Percentiles rank a stretch among this genome's conserved stretches.
Conservation (phyloP, 2,797 vertebrate species). For the Sternarchorhynchus goeldii region DNA sequence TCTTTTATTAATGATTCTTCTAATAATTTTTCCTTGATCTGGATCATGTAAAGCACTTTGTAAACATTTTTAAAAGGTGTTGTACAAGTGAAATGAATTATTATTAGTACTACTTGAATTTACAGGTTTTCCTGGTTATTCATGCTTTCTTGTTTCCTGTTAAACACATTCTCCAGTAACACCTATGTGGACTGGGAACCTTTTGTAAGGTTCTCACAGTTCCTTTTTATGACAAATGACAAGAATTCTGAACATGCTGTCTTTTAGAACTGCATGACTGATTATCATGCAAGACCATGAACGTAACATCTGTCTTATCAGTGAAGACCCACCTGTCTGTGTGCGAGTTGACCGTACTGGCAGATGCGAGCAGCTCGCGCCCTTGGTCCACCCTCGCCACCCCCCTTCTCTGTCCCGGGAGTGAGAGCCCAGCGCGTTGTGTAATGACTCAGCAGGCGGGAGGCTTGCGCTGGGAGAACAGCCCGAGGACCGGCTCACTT, state of each 20-base stretch:
- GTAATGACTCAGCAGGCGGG: slow-evolving; percentile 57
- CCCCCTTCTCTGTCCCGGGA: background rate
- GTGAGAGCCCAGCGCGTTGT: slow-evolving; percentile 16
- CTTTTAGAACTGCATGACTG: background rate
- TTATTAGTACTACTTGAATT: no score
- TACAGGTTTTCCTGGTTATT: no score
- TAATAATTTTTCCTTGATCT: no score
- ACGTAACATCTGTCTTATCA: background rate
- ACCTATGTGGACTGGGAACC: no score
- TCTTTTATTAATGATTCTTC: no score
- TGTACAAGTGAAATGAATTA: no score
- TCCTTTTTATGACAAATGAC: no score
- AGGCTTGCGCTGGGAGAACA: slow-evolving; percentile 35
- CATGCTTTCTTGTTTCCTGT: no score
- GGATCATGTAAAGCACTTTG: no score
- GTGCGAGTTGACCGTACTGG: background rate
- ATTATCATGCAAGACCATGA: background rate
- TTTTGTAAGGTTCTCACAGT: background rate
- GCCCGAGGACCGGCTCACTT: background rate
- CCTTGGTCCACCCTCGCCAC: background rate
- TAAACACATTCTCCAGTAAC: no score
- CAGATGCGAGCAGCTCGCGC: background rate
- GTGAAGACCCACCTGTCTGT: background rate
- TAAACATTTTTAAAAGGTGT: no score
- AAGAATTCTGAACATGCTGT: no score